Percentiles rank a stretch among this genome's conserved stretches.
These are phyloP conservation scores for Cyprinella venusta DNA, from an alignment of 2,797 vertebrate species.

Conservation along the genomic window DNA sequence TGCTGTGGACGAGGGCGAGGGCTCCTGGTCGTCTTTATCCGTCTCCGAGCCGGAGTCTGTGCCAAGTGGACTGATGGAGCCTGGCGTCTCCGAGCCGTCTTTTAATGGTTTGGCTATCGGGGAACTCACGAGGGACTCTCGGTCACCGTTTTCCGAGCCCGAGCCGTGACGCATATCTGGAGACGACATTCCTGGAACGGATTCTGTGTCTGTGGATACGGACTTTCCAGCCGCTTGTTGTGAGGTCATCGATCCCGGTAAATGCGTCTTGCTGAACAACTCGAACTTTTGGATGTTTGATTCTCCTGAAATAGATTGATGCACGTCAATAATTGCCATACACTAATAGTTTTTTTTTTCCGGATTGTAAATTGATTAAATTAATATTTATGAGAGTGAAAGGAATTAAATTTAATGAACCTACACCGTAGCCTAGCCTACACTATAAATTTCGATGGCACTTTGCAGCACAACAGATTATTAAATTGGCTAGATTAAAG, in stretches of 20 bases:
- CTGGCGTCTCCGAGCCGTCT: constrained; percentile 90
- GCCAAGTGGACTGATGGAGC: constrained; percentile 92
- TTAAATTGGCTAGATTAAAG: neutral
- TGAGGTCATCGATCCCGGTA: constrained; percentile 79
- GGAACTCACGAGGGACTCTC: constrained; percentile 91
- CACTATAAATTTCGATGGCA: neutral
- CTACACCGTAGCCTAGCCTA: neutral
- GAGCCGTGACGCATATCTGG: constrained; percentile 89
- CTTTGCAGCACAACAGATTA: neutral
- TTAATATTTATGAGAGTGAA: neutral
- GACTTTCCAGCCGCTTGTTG: constrained; percentile 85
- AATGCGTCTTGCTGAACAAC: constrained; percentile 88
- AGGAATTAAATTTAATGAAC: too few relatives aligned
- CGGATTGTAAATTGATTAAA: neutral
- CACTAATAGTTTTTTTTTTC: neutral
- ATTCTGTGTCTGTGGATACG: constrained; percentile 86
- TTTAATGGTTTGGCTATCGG: constrained; percentile 87
- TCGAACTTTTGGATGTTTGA: constrained; percentile 95
- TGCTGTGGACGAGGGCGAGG: constrained; percentile 81
- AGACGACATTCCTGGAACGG: constrained; percentile 87
- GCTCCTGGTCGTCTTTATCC: constrained; percentile 88
- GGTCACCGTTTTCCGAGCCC: constrained; percentile 94
- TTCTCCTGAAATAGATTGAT: constrained; percentile 72
- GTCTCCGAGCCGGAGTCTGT: constrained; percentile 94
- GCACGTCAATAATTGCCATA: neutral